Evolutionary conservation across 2,113 vertebrate genomes (phyloP), one percentile per base, ranked within the genome.

Genomic region (Saguinus midas): DNA sequence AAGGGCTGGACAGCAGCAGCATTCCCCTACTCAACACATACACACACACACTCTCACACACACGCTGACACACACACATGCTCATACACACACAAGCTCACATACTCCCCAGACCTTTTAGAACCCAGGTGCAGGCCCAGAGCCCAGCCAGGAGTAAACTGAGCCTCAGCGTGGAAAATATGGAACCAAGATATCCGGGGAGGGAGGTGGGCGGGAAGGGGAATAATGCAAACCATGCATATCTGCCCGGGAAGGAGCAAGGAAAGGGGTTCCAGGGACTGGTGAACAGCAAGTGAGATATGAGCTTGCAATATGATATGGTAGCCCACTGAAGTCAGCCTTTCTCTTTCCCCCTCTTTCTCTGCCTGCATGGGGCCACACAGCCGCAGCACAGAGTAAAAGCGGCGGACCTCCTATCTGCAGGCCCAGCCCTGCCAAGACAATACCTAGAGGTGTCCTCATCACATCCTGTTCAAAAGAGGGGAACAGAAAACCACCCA

Each of bases 101-200:
- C 40, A 21, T 58, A 40, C 23, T 14, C 29, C 87, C 45, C 48
- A 75, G 80, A 97, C 84, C 87, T 84, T 86, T 96, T 97, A 97
- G 92, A 97, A 96, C 64, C 97, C 97, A 97, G 97, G 97, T 98
- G 97, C 97, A 98, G 95, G 72, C 93, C 97, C 95, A 64, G 97
- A 97, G 95, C 96, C 92, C 95, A 96, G 96, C 97, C 97, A 97
- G 97, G 72, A 98, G 95, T 96, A 98, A 97, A 97, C 90, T 94
- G 97, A 98, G 93, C 97, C 82, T 97, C 93, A 96, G 95, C 85
- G 76, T 97, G 96, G 96, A 97, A 97, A 97, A 97, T 97, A 97
- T 96, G 96, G 95, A 97, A 96, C 93, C 93, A 94, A 97, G 96
- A 97, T 96, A 96, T 98, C 89, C 64, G 70, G 92, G 96, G 90